Evolutionary conservation across 2,888 invertebrate genomes (phyloP).

Genomic region (Xestia xanthographa): DNA sequence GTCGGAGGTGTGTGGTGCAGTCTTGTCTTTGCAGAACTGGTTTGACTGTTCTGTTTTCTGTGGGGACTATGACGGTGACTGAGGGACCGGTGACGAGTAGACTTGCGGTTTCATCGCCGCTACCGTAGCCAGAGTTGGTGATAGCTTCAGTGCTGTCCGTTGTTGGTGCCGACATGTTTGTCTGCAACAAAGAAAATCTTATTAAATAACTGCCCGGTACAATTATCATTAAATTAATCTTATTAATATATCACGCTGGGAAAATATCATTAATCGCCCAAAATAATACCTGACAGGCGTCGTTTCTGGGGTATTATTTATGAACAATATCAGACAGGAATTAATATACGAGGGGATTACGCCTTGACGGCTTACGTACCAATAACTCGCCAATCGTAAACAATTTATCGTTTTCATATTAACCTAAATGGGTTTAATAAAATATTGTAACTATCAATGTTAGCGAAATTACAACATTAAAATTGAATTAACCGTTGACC

Average conservation of each 20-base stretch:
- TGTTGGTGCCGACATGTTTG: conserved; percentile 86
- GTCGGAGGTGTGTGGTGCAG: conserved; percentile 94
- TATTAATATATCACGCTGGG: conserved; percentile 31
- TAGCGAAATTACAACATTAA: conserved; percentile 10
- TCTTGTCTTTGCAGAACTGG: conserved; percentile 96
- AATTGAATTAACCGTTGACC: conserved; percentile 11
- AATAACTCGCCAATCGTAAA: conserved; percentile 57
- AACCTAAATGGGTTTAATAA: conserved; percentile 53
- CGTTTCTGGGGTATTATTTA: conserved; percentile 48
- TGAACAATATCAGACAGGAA: conserved; percentile 51
- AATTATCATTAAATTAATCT: conserved; percentile 12
- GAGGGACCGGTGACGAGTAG: conserved; percentile 93
- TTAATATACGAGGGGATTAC: conserved; percentile 50
- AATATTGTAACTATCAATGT: conserved; percentile 43
- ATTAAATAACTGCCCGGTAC: conserved; percentile 7
- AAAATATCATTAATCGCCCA: conserved; percentile 34
- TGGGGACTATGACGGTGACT: conserved; percentile 88
- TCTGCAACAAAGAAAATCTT: conserved; percentile 80
- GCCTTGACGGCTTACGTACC: conserved; percentile 31
- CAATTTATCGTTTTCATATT: conserved; percentile 53
- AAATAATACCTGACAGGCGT: conserved; percentile 41
- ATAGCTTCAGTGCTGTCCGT: conserved; percentile 90
- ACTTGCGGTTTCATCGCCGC: conserved; percentile 96
- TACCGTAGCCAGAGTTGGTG: conserved; percentile 92
- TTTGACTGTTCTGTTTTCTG: conserved; percentile 91